Conservation (phyloP, 2,888 invertebrate genomes). For the Phymatocera aterrima region DNA sequence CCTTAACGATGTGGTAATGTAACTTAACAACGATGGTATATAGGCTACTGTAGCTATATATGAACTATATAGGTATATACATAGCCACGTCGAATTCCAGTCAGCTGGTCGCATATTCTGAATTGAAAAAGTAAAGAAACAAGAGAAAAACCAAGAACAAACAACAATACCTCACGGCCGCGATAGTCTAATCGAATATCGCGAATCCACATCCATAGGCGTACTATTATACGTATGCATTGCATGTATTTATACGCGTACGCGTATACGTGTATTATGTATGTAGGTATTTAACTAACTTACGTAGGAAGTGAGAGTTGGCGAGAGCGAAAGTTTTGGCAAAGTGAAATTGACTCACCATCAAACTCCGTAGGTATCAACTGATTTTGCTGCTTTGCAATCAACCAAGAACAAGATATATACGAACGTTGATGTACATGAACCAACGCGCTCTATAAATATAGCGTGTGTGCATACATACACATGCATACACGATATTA, state of each 20-base stretch:
- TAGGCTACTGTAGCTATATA: not conserved
- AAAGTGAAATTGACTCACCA: conserved; percentile 42
- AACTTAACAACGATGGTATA: not conserved
- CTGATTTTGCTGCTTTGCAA: conserved; percentile 12
- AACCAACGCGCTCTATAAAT: not conserved
- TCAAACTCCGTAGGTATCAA: conserved; percentile 16
- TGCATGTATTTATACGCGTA: too few species aligned
- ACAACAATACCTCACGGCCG: conserved; percentile 11
- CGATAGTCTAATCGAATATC: conserved; percentile 19
- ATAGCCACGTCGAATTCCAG: not conserved
- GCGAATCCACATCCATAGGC: not conserved
- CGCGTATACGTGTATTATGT: conserved; percentile 1
- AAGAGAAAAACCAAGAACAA: not conserved
- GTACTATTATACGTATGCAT: not conserved
- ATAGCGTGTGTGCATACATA: not conserved
- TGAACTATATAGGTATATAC: not conserved
- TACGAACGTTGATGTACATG: too few species aligned
- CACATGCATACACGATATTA: too few species aligned
- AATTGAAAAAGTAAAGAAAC: not conserved
- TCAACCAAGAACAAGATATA: conserved; percentile 6
- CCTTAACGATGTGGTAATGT: conserved; percentile 37
- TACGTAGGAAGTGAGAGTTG: conserved; percentile 43
- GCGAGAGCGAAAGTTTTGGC: conserved; percentile 42
- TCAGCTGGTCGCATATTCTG: not conserved
- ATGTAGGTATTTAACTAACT: conserved; percentile 14